Conservation (phyloP, 2,888 invertebrate species). For the Zhuqinia jingwanae region DNA sequence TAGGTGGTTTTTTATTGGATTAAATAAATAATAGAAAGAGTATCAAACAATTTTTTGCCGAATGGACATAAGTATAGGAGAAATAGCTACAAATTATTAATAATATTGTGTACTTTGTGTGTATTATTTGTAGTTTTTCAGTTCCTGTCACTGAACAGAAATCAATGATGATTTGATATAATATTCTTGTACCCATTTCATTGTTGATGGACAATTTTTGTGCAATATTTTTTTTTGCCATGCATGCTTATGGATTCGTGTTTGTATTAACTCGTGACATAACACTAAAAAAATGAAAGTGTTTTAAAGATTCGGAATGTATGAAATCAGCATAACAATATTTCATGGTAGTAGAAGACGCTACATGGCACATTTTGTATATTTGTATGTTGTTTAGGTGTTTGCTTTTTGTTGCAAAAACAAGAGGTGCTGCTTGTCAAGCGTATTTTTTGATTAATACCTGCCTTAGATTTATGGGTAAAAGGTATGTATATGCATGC, state of each 20-base stretch:
- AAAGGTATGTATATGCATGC: neutral
- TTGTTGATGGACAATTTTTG: neutral
- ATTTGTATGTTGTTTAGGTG: constrained; percentile 10
- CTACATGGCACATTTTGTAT: neutral
- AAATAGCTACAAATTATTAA: no score
- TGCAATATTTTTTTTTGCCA: neutral
- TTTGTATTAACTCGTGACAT: constrained; percentile 59
- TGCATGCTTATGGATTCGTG: constrained; percentile 1
- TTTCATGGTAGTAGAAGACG: neutral
- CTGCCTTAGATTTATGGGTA: constrained; percentile 29
- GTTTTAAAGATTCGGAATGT: neutral
- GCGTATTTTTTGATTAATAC: constrained; percentile 58
- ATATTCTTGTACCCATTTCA: neutral
- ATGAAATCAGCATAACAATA: neutral
- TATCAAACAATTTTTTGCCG: neutral
- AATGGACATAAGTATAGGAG: no score
- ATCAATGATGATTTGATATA: no score
- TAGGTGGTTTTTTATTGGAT: constrained; percentile 45
- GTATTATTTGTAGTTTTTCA: neutral
- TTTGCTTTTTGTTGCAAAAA: constrained; percentile 54
- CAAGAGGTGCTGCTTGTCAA: constrained; percentile 53
- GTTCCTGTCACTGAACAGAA: no score
- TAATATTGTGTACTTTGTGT: neutral
- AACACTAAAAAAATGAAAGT: constrained; percentile 50
- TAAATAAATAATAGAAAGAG: constrained; percentile 6